Conservation (phyloP, 2,113 vertebrate genomes). For the Pseudopodoces humilis region DNA sequence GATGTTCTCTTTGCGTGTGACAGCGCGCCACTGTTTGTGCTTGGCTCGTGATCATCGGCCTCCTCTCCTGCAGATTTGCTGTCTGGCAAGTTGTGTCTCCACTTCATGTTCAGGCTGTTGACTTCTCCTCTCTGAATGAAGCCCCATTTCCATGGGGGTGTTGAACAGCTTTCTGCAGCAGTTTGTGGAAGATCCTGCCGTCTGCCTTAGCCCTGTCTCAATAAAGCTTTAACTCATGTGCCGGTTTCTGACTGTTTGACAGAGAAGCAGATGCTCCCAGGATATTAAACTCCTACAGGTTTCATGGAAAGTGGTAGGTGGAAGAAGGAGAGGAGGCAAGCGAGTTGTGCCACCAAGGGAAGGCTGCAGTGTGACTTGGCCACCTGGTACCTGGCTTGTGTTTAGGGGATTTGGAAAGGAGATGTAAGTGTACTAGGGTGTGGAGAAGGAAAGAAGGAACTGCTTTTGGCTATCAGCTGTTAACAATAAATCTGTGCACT, state of each 20-base stretch:
- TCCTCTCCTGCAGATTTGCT: neutral
- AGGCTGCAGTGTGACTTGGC: neutral
- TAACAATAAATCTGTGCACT: neutral
- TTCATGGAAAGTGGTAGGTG: neutral
- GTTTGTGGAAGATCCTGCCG: neutral
- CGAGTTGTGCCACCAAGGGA: fast-evolving
- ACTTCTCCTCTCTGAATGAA: neutral
- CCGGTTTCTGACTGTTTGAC: neutral
- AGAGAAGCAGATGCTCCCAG: neutral
- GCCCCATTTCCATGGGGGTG: neutral
- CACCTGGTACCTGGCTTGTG: neutral
- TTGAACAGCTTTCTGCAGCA: neutral
- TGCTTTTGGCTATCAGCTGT: neutral
- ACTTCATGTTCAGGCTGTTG: neutral
- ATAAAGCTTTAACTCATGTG: neutral
- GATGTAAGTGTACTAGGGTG: neutral
- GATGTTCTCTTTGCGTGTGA: neutral
- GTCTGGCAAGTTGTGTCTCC: constrained; percentile 15
- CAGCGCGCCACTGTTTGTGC: fast-evolving
- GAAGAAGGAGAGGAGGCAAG: neutral
- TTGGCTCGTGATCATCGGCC: neutral
- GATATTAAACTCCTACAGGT: neutral
- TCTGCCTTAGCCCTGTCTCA: neutral
- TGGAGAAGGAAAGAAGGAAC: neutral
- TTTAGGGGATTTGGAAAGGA: neutral